Evolutionary conservation across 30 jellyfish, hydroid and myxozoan species (phyloP), one percentile per base, ranked within the genome.

Genomic region (Aurelia aurita complex sp. Pacific): DNA sequence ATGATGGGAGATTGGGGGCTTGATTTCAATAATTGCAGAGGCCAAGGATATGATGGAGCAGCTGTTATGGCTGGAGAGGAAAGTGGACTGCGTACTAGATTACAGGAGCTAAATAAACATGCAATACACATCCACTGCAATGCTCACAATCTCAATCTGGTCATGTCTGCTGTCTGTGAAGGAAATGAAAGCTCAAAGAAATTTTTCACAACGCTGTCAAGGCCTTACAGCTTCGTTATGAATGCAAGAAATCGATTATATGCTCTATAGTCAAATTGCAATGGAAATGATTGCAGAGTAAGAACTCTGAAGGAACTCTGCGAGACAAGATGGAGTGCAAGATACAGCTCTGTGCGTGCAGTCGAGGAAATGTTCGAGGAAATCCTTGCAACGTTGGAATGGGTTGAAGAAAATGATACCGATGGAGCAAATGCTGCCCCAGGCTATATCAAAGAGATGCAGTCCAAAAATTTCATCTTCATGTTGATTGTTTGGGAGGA

Each of bases 1-100:
- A 69, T 69, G 79, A 69, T 69, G 52, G 42, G 17, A 46, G 57
- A 46, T 46, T 73, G 83, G 83, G 83, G 69, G 46, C 83, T 73
- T 34, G 69, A 73, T 54, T 73, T 73, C 17, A 73, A 46, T 71
- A 54, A 73, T 42, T 73, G 83, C 13, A n/a, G 83, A 73, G 78
- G 54, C 16, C 78, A 67, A 67, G 83, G 46, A 19, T 73, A 73
- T 46, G 83, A 73, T 16, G 83, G 74, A 34, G 69, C 69, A 73
- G 83, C 83, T 42, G 83, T 73, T 73, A 73, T 73, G 83, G 69
- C 69, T 33, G 69, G 83, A 12, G 52, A 38, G 46, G 8, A 35
- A 9, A 29, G 46, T 73, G 83, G 69, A 46, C 11, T 46, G 57
- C 57, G 57, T 46, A 64, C 35, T 12, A 64, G 40, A 64, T 33